Evolutionary conservation across 2,888 invertebrate species (phyloP), one percentile per base, ranked within the genome.

Genomic region (Sialis fuliginosa): DNA sequence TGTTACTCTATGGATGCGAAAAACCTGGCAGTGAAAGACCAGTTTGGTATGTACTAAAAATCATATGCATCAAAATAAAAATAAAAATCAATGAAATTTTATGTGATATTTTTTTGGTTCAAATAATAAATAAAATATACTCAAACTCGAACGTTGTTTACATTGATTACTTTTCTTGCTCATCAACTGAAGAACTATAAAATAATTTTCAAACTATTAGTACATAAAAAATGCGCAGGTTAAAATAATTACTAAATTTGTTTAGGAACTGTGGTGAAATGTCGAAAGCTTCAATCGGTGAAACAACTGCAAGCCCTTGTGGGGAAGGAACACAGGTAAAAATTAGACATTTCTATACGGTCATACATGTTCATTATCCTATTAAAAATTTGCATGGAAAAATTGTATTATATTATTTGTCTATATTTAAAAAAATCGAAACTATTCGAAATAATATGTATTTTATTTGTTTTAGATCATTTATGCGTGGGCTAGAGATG

Each of bases 401-500:
- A 7, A 45, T 47, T 33, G 13, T 43, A 46, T 35, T n/a, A 35
- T 35, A 35, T 35, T 35, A 31, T n/a, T 45, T 42, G 13, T n/a
- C 10, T 4, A 8, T 33, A 43, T n/a, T 43, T 6, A 9, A 31
- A 37, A 12, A 31, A 5, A 31, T 10, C 7, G 8, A n/a, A n/a
- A n/a, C 58, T 33, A 32, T 31, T 39, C 39, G 7, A 39, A 30
- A 39, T 30, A 22, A 22, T 13, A 39, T n/a, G 43, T 10, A 46
- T 44, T 44, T 33, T 51, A 52, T 40, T 39, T 44, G 10, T 58
- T 60, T 30, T 63, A 89, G 83, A 82, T 93, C 46, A 74, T 95
- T 7, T 95, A 93, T 63, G 93, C 93, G 0, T 96, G 93, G 93
- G 95, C 92, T 2, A 72, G 86, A 54, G 89, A 93, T 61, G 93